Conservation (phyloP, 2,888 invertebrate genomes). For the Dynastes grantii region DNA sequence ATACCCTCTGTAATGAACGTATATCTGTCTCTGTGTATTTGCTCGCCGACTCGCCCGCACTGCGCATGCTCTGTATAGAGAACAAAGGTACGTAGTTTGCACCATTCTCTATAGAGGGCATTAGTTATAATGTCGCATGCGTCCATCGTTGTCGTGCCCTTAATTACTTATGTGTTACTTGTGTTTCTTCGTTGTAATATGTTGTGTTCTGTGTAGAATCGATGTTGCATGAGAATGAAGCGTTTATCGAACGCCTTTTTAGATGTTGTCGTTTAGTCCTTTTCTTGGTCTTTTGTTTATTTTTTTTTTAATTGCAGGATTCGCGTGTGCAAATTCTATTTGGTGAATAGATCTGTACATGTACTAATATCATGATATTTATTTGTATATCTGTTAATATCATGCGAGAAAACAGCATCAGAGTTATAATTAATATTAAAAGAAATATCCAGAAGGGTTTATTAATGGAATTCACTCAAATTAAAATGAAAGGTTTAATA, state of each 20-base stretch:
- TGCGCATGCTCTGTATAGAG: conserved; percentile 70
- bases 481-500: no score
- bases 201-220: conserved; percentile 30
- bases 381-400: no score
- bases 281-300: not conserved
- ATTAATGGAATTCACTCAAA: not conserved
- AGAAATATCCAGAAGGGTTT: no score
- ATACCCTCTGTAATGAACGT: conserved; percentile 56
- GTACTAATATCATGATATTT: no score
- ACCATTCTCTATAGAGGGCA: conserved; percentile 60
- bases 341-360: no score
- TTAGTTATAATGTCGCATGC: conserved; percentile 52
- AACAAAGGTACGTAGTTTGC: conserved; percentile 71
- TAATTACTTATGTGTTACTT: conserved; percentile 29
- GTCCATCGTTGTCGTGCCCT: conserved; percentile 31
- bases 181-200: conserved; percentile 21
- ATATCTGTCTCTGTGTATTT: conserved; percentile 68
- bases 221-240: conserved; percentile 48
- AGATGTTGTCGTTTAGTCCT: no score
- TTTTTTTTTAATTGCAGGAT: not conserved
- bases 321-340: no score
- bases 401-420: no score
- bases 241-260: not conserved
- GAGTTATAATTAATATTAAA: no score
- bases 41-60: conserved; percentile 65